These are phyloP conservation scores for Sparus aurata DNA, from an alignment of 2,797 vertebrate species.

Conservation along the genomic window DNA sequence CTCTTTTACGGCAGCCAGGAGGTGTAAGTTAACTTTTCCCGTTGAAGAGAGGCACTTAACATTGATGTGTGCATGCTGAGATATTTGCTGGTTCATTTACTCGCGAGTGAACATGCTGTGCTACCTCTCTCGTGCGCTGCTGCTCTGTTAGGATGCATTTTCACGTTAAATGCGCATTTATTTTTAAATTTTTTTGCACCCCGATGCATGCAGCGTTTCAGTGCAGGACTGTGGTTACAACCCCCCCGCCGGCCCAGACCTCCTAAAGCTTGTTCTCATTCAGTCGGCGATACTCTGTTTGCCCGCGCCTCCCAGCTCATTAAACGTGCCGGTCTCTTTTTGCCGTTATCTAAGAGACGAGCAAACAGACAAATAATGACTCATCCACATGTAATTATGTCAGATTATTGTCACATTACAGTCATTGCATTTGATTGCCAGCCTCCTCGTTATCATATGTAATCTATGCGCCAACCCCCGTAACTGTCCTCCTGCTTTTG, in stretches of 20 bases:
- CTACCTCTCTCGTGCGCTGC: conserved; percentile 24
- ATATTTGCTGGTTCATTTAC: conserved; percentile 70
- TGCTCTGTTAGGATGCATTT: conserved; percentile 30
- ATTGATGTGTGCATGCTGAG: conserved; percentile 50
- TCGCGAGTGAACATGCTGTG: conserved; percentile 58
- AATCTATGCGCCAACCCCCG: conserved; percentile 57
- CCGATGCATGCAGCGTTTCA: conserved; percentile 27
- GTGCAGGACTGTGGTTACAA: conserved; percentile 12
- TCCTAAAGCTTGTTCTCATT: conserved; percentile 46
- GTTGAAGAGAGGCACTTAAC: conserved; percentile 57
- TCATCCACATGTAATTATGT: conserved; percentile 71
- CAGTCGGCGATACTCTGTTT: conserved; percentile 37
- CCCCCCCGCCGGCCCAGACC: background rate
- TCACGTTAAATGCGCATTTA: conserved; percentile 18
- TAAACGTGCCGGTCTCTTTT: conserved; percentile 47
- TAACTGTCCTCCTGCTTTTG: conserved; percentile 68
- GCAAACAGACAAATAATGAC: conserved; percentile 67
- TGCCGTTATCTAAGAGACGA: conserved; percentile 48
- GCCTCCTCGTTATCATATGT: conserved; percentile 66
- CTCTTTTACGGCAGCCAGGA: conserved; percentile 34
- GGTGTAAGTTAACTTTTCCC: conserved; percentile 59
- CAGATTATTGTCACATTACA: conserved; percentile 68
- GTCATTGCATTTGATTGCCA: conserved; percentile 66
- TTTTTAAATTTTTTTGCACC: conserved; percentile 21
- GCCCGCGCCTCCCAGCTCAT: conserved; percentile 62